Evolutionary conservation across 2,888 invertebrate genomes (phyloP).

Genomic region (Drosophila nr. perissopoda): DNA sequence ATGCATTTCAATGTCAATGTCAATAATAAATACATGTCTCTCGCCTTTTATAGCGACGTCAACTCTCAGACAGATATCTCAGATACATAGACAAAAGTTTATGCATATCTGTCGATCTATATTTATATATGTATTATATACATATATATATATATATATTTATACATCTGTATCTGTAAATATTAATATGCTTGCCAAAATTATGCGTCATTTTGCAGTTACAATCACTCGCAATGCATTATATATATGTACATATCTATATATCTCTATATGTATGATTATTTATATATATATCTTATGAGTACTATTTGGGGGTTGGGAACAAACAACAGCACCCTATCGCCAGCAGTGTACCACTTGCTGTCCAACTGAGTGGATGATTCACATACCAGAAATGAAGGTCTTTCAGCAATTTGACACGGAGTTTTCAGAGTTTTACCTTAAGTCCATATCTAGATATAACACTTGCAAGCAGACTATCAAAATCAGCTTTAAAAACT

Average conservation of each 20-base stretch:
- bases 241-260: neutral
- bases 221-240: slow-evolving; percentile 24
- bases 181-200: slow-evolving; percentile 31
- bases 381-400: neutral
- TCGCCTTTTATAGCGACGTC: slow-evolving; percentile 35
- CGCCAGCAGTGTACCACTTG: slow-evolving; percentile 29
- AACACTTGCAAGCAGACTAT: neutral
- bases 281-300: neutral
- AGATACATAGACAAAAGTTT: neutral
- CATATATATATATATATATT: slow-evolving; percentile 10
- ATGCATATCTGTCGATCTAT: neutral
- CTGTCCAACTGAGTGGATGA: slow-evolving; percentile 25
- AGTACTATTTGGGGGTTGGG: neutral
- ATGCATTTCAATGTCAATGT: slow-evolving; percentile 61
- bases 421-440: no score
- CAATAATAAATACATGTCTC: slow-evolving; percentile 39
- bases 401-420: neutral
- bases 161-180: slow-evolving; percentile 9
- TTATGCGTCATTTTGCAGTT: slow-evolving; percentile 45
- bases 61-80: slow-evolving; percentile 1
- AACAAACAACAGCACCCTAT: slow-evolving; percentile 2
- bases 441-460: neutral
- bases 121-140: no score
- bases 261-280: neutral
- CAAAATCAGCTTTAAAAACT: no score